These are phyloP conservation scores for Cydia splendana DNA, from an alignment of 1,140 invertebrate species.

Conservation along the genomic window DNA sequence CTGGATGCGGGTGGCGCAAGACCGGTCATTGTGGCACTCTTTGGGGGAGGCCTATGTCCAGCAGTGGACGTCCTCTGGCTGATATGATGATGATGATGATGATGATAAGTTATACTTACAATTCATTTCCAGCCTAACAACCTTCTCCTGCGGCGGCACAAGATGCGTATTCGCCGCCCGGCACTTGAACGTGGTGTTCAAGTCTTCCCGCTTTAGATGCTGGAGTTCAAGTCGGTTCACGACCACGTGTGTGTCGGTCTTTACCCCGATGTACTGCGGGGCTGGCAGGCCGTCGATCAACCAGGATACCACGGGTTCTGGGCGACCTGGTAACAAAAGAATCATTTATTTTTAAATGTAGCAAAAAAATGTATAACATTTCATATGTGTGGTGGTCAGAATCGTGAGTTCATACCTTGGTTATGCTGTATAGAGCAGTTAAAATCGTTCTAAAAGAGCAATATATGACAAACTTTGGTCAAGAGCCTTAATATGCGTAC, in stretches of 20 bases:
- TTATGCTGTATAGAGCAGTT: too few species aligned
- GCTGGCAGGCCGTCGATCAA: conserved; percentile 86
- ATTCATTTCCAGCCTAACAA: conserved; percentile 87
- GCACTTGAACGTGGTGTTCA: conserved; percentile 91
- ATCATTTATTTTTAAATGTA: too few species aligned
- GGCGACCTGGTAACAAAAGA: conserved; percentile 84
- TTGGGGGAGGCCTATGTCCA: too few species aligned
- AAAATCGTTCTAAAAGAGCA: too few species aligned
- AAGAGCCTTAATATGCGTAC: too few species aligned
- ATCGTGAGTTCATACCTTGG: background rate
- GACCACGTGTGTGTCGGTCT: conserved; percentile 85
- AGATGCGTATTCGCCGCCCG: conserved; percentile 92
- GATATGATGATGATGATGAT: too few species aligned
- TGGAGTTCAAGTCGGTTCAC: conserved; percentile 88
- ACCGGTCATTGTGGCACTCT: too few species aligned
- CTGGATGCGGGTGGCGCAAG: too few species aligned
- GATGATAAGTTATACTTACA: conserved; percentile 85
- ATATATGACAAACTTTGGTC: too few species aligned
- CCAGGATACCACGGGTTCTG: conserved; percentile 89
- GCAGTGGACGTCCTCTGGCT: too few species aligned
- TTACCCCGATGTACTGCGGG: conserved; percentile 79
- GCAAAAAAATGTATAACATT: too few species aligned
- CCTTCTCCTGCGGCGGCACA: conserved; percentile 88
- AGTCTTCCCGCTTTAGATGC: conserved; percentile 85
- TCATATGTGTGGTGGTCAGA: background rate